Percentiles rank a stretch among this genome's conserved stretches.
Conservation (phyloP, 2,888 invertebrate species). For the Melangyna quadrimaculata region DNA sequence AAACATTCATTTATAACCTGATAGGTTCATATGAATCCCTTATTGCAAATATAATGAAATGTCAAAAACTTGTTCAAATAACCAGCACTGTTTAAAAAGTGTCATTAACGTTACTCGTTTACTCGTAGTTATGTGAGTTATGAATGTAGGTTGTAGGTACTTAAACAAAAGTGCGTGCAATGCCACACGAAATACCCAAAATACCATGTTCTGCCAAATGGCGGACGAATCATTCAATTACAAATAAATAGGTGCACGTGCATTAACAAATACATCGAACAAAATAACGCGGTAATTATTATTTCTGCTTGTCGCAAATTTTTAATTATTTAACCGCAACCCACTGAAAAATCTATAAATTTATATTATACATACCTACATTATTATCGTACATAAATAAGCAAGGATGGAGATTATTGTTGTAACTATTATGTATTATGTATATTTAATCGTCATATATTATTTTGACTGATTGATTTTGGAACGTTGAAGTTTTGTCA, state of each 20-base stretch:
- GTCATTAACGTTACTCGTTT: neutral
- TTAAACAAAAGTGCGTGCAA: too few species aligned
- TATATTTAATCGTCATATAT: constrained; percentile 50
- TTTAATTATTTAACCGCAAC: constrained; percentile 1
- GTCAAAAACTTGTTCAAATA: neutral
- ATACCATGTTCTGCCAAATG: constrained; percentile 35
- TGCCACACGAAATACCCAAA: neutral
- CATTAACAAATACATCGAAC: too few species aligned
- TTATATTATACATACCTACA: too few species aligned
- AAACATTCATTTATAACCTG: too few species aligned
- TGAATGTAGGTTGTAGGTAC: too few species aligned
- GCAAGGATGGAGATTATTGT: constrained; percentile 7
- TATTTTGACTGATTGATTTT: constrained; percentile 65
- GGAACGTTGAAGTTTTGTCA: constrained; percentile 32
- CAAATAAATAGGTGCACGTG: neutral
- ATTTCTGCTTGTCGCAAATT: constrained; percentile 34
- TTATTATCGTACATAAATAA: neutral
- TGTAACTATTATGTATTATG: constrained; percentile 53
- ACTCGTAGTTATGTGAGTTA: too few species aligned
- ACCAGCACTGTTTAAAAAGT: neutral
- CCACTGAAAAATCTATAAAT: neutral
- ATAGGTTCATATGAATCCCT: too few species aligned
- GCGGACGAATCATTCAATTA: neutral
- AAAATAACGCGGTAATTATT: neutral
- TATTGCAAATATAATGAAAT: too few species aligned